Evolutionary conservation across 1,140 invertebrate genomes (phyloP).

Genomic region (Bombus consobrinus): DNA sequence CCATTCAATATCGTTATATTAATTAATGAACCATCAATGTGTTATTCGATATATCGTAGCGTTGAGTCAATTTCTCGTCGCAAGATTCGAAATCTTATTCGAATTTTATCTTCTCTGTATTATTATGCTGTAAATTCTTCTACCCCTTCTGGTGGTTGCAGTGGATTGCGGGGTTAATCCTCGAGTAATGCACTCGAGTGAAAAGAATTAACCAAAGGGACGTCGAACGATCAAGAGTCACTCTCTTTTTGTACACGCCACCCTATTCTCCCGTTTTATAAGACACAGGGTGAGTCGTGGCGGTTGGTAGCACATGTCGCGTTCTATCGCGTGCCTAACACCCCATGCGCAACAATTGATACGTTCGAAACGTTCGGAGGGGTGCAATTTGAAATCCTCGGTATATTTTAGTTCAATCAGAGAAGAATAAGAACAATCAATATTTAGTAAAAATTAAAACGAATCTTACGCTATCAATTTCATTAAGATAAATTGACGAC

Average conservation of each 20-base stretch:
- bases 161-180: constrained; percentile 9
- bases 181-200: background rate
- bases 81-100: background rate
- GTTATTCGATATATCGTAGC: no score
- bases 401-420: background rate
- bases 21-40: no score
- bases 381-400: background rate
- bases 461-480: no score
- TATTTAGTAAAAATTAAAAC: background rate
- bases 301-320: constrained; percentile 54
- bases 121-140: background rate
- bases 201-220: constrained; percentile 32
- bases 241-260: background rate
- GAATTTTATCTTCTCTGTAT: background rate
- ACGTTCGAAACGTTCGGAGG: background rate
- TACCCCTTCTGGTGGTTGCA: background rate
- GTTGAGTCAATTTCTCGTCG: no score
- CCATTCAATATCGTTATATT: no score
- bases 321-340: constrained; percentile 35
- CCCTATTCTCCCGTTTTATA: background rate
- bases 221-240: constrained; percentile 21
- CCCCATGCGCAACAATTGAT: constrained; percentile 46
- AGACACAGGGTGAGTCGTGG: constrained; percentile 33
- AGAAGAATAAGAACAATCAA: background rate
- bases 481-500: no score